These are phyloP conservation scores for Dolichoris vasculosae DNA, from an alignment of 1,140 invertebrate species.

Conservation along the genomic window DNA sequence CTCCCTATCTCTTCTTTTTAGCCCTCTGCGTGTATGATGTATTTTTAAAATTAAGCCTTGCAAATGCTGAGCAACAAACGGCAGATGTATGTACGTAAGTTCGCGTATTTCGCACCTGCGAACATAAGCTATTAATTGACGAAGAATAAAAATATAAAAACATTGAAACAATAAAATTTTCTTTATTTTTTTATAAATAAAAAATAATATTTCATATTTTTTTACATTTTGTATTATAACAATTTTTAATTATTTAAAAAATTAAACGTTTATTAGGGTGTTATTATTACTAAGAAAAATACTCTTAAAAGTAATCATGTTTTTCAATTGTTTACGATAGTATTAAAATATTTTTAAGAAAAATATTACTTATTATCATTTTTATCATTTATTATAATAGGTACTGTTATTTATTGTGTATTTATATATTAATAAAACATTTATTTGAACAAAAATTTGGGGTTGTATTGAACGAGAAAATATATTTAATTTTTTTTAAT, in stretches of 20 bases:
- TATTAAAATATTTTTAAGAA: constrained; percentile 43
- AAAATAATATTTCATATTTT: not conserved
- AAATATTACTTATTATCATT: constrained; percentile 32
- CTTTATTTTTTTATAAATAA: not conserved
- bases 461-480: not conserved
- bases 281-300: constrained; percentile 44
- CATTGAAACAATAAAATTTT: not conserved
- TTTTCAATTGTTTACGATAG: constrained; percentile 24
- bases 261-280: constrained; percentile 25
- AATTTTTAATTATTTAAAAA: constrained; percentile 26
- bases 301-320: constrained; percentile 40
- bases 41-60: not conserved
- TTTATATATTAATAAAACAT: not conserved
- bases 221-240: not conserved
- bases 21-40: not conserved
- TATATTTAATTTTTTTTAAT: not conserved
- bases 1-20: not conserved
- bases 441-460: not conserved
- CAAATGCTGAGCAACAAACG: not conserved
- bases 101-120: constrained; percentile 15
- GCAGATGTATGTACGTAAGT: constrained; percentile 3
- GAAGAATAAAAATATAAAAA: constrained; percentile 3
- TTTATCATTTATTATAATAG: not conserved
- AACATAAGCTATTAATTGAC: not conserved
- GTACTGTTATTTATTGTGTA: not conserved